Evolutionary conservation across 2,888 invertebrate species (phyloP), one percentile per base, ranked within the genome.

Genomic region (Acrobasis consociella): DNA sequence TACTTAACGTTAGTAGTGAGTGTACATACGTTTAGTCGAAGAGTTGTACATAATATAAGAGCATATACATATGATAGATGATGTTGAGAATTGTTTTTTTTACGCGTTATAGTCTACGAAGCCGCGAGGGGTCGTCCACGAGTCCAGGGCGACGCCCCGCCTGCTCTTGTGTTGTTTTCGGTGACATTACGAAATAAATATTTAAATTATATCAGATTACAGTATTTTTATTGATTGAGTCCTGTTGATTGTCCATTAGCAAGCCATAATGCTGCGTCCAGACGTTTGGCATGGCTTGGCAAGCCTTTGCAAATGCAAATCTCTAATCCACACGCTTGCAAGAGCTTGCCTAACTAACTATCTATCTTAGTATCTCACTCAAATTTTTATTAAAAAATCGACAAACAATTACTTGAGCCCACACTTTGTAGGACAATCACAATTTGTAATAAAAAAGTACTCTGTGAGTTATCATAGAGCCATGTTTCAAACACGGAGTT

Each of bases 141-240:
- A 91, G 91, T 91, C 91, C 91, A 78, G 81, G 75, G 81, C 78
- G 85, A 74, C 82, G 67, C 81, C 85, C 75, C 87, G 89, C 86
- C 71, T 58, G 86, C 86, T 83, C 80, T 83, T 85, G 69, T 78
- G 86, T 90, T 91, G 85, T 88, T 89, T 86, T 86, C 80, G 86
- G 86, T 90, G 91, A 89, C 90, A 91, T 92, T 91, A 89, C 83
- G 78, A 86, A 91, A 91, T 91, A 91, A 91, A 91, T 89, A 91
- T 89, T 87, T 83, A 89, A 90, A 91, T 85, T 89, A 88, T 89
- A 92, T 89, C 89, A 83, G 70, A 78, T 60, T 67, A 63, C 69
- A 46, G 71, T 55, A 65, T 86, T 87, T 89, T 74, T 85, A 81
- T 88, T 22, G 3, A 11, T n/a, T 13, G 0, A 11, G 11, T 46